Evolutionary conservation across 2,113 vertebrate species (phyloP), one percentile per base, ranked within the genome.

Genomic region (Xyliphius kryptos): DNA sequence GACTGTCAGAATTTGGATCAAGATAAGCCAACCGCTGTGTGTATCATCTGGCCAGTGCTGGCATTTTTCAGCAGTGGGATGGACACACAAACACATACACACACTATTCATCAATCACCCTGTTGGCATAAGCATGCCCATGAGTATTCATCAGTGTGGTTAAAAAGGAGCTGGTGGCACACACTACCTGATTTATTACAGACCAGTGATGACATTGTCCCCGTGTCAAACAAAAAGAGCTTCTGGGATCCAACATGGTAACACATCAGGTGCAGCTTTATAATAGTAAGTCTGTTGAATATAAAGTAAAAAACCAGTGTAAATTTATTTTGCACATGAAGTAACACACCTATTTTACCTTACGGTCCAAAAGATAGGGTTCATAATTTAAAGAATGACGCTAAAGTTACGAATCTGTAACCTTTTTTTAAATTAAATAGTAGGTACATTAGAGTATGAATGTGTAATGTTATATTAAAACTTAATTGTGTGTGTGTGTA

Each of bases 81-180:
- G 26, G 26, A 32, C 22, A 32, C 22, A 60, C 43, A 43, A 15
- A 20, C 51, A 63, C 49, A 63, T n/a, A 44, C 74, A 76, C 21
- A 56, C 53, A 40, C 17, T 47, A 58, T n/a, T 13, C 74, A 75
- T 68, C 64, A 48, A 68, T 79, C 74, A 76, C 67, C 65, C 56
- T 41, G 61, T 59, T 76, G 76, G 70, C 75, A 81, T 68, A 80
- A 66, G 61, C 74, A 72, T 78, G 78, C 64, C 72, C 73, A 74
- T 81, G 84, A 76, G 79, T 85, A 81, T 85, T 85, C 76, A 87
- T 83, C 77, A 79, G 74, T 41, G 60, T 58, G 59, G 68, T 69
- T 77, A 82, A 81, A 83, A 77, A 74, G 75, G 70, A 61, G 71
- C 71, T 63, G 71, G 70, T 78, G 77, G 66, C 73, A 74, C 71